Base-by-base conservation (phyloP, 2,113 vertebrate genomes). In the Sinocyclocheilus anophthalmus region DNA sequence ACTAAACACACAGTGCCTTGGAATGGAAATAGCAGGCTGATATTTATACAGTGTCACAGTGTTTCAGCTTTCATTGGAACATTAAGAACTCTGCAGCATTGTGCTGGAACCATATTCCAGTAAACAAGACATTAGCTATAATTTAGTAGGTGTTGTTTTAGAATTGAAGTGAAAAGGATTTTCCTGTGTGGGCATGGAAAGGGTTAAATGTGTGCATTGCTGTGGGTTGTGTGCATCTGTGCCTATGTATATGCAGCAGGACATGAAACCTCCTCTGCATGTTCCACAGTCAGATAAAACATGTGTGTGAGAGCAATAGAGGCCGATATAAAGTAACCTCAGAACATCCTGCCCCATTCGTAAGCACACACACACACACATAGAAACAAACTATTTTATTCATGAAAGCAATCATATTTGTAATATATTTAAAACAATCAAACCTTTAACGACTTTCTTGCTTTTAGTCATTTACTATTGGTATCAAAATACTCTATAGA, bases 251-350 rank as follows among this genome's bases (percentile, higher is more conserved):
- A 42, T 26, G 61, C 90, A 83, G 89, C 87, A 87, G 88, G 92
- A 91, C 84, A 76, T 39, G 76, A 87, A 90, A 89, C 83, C 94
- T 94, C 95, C 94, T 93, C 94, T 92, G 92, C 94, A 91, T 94
- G 90, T 95, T 95, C 94, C 94, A 88, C 89, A 72, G 89, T 87
- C 89, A 79, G 37, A 85, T 75, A 87, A 42, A 85, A 59, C 81
- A 39, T 76, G 70, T 73, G 50, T 26, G 84, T 18, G 76, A 50
- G 73, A 53, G 78, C 78, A 88, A 59, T 50, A 45, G 85, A 72
- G 77, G 73, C 70, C 81, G 85, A 84, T 87, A 81, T 89, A 72
- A 37, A 69, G 67, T 57, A 61, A 81, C 83, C 83, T 86, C 69
- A 72, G 59, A 76, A 22, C 87, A 78, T 73, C 84, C 76, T 77